These are phyloP conservation scores for Caiman crocodilus DNA, from an alignment of 2,797 vertebrate species.

Conservation along the genomic window DNA sequence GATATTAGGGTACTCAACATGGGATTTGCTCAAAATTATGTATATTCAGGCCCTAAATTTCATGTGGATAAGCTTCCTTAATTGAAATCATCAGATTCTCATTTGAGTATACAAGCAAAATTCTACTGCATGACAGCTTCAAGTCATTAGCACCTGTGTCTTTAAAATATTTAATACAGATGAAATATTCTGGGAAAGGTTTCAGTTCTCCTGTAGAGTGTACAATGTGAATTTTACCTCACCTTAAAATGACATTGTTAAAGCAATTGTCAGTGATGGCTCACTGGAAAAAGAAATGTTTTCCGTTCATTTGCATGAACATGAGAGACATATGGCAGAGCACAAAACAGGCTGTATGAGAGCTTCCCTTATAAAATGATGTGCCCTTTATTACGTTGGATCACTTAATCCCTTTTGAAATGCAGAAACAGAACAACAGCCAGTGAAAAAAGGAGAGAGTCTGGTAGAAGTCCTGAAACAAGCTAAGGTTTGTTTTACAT, in stretches of 20 bases:
- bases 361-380: conserved; percentile 5
- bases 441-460: background rate
- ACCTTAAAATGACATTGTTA: background rate
- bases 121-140: background rate
- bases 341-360: background rate
- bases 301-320: background rate
- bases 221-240: background rate
- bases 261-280: background rate
- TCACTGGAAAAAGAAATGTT: background rate
- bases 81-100: background rate
- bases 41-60: background rate
- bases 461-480: background rate
- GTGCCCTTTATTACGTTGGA: background rate
- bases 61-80: background rate
- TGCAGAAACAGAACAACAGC: background rate
- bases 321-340: background rate
- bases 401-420: background rate
- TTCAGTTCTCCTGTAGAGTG: background rate
- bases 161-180: background rate
- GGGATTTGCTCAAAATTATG: background rate
- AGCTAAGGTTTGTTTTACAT: background rate
- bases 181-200: background rate
- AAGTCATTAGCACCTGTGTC: background rate
- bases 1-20: background rate
- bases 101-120: background rate